These are phyloP conservation scores for Nebria ingens DNA, from an alignment of 1,140 invertebrate genomes.

Conservation along the genomic window DNA sequence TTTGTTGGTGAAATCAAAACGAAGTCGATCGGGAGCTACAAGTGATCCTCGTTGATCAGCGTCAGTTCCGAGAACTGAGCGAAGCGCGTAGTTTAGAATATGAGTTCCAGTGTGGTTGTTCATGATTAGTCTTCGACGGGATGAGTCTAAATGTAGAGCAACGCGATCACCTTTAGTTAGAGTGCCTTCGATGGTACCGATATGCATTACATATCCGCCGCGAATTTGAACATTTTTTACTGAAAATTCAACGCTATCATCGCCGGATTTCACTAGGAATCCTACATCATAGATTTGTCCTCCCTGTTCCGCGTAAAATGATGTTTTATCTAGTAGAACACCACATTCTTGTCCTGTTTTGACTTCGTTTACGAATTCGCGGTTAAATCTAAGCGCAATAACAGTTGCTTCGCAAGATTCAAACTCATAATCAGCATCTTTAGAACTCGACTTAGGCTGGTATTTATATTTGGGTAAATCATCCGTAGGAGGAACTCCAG, in stretches of 20 bases:
- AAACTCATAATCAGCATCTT: constrained; percentile 63
- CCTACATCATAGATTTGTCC: constrained; percentile 98
- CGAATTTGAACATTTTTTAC: constrained; percentile 94
- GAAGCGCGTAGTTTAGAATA: constrained; percentile 87
- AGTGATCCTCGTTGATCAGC: constrained; percentile 95
- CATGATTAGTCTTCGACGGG: constrained; percentile 82
- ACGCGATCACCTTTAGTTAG: constrained; percentile 82
- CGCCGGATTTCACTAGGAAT: constrained; percentile 76
- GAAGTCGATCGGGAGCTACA: constrained; percentile 90
- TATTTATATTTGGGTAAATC: constrained; percentile 92
- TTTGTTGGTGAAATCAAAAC: constrained; percentile 97
- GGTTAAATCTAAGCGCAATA: constrained; percentile 61
- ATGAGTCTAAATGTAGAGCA: constrained; percentile 70
- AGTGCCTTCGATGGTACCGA: constrained; percentile 76
- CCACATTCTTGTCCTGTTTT: constrained; percentile 81
- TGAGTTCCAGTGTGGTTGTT: constrained; percentile 99
- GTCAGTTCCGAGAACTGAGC: constrained; percentile 79
- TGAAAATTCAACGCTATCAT: constrained; percentile 82
- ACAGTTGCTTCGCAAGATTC: constrained; percentile 51
- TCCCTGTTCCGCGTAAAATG: constrained; percentile 96
- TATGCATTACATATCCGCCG: constrained; percentile 92
- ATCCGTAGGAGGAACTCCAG: constrained; percentile 70
- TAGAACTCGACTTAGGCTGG: constrained; percentile 45
- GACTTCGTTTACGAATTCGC: constrained; percentile 80
- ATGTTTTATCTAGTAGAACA: constrained; percentile 84